Evolutionary conservation across 1,140 invertebrate genomes (phyloP), one percentile per base, ranked within the genome.

Genomic region (Drosophila orena): DNA sequence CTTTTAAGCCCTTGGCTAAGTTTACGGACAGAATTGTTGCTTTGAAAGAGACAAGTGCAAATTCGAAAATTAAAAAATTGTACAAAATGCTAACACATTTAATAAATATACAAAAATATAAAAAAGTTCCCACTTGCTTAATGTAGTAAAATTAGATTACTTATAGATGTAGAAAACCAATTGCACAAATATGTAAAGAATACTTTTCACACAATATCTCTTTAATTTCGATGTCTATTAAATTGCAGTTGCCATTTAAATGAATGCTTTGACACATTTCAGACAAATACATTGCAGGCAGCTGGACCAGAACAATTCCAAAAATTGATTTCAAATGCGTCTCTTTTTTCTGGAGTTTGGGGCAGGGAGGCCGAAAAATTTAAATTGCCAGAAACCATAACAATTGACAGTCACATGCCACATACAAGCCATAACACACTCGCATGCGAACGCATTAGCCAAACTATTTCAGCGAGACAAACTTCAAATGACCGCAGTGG

Each of bases 391-490:
- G 68, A 59, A 80, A 70, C 77, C 60, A 76, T 64, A 79, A 74
- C 77, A 84, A 84, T 85, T 84, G 77, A 81, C 81, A 85, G 81
- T 85, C 81, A 85, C 72, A 80, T 84, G 81, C 81, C 81, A 80
- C 70, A 84, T 64, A 84, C 72, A 84, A 74, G 66, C 66, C 66
- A 70, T 69, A 70, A 70, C 56, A 74, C 71, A 74, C 42, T 52
- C 70, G 40, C 40, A 24, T 24, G 46, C 35, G 15, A 49, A 42
- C 27, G 68, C 49, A 68, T 66, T 68, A 68, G 30, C 30, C 38
- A 57, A 65, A 75, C 69, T 58, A 75, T 74, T 73, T 61, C 24
- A 66, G 75, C 50, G 71, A 74, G 57, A 53, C 57, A 62, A 73
- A 61, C 57, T 74, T 47, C 35, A 52, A 49, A 42, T 49, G 57